phyloP scores from a whole-genome alignment of 2,888 invertebrate species.

The Formica aserva region DNA sequence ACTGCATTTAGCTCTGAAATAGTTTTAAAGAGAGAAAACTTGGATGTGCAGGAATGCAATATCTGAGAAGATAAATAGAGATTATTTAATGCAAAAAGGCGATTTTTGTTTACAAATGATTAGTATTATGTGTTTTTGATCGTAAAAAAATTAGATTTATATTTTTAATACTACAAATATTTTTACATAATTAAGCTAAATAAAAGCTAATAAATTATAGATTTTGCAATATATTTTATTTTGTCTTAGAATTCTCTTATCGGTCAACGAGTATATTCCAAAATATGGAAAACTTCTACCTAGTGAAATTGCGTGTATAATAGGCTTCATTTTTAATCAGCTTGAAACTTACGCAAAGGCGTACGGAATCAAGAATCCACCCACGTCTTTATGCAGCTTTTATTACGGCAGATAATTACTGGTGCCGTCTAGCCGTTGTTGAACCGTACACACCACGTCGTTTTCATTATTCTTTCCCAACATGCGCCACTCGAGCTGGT shows the following conservation, averaged over 20 bases:
- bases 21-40: neutral
- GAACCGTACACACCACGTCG: neutral
- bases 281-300: neutral
- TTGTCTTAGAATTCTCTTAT: neutral
- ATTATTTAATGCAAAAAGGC: neutral
- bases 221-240: no score
- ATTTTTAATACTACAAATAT: neutral
- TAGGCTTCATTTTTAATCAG: conserved; percentile 6
- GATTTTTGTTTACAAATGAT: neutral
- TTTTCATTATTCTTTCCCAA: conserved; percentile 59
- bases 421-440: conserved; percentile 2
- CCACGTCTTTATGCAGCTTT: conserved; percentile 39
- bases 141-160: neutral
- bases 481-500: conserved; percentile 2
- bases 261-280: neutral
- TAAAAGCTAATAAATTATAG: neutral
- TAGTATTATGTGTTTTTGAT: neutral
- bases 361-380: conserved; percentile 26
- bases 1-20: neutral
- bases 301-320: neutral
- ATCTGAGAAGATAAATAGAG: neutral
- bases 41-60: neutral
- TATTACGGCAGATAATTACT: neutral
- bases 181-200: no score
- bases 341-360: conserved; percentile 3